These are phyloP conservation scores for Heliconius aoede DNA, from an alignment of 2,888 invertebrate genomes.

Conservation along the genomic window DNA sequence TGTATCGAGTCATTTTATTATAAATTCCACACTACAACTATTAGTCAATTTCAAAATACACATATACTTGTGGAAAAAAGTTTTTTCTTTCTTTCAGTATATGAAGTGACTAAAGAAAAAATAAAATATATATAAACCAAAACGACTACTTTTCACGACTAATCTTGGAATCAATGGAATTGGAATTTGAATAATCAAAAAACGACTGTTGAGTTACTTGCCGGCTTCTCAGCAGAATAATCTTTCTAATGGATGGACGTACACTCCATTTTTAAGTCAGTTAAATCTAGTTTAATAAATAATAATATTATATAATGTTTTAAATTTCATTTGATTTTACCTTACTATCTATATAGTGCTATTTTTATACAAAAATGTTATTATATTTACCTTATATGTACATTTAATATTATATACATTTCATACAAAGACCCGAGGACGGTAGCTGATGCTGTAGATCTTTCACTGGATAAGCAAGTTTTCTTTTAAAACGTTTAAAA, in stretches of 20 bases:
- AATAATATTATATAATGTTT: neutral
- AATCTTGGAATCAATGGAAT: too few relatives aligned
- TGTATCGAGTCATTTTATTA: neutral
- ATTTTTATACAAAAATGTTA: constrained; percentile 7
- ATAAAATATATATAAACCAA: too few relatives aligned
- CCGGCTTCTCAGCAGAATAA: neutral
- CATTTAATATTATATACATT: constrained; percentile 39
- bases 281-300: too few relatives aligned
- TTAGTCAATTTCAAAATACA: too few relatives aligned
- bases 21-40: neutral
- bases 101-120: too few relatives aligned
- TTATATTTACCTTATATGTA: constrained; percentile 25
- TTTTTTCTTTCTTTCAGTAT: too few relatives aligned
- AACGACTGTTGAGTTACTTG: too few relatives aligned
- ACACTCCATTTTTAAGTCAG: too few relatives aligned
- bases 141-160: too few relatives aligned
- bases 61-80: too few relatives aligned
- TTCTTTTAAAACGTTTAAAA: neutral
- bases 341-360: neutral
- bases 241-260: neutral
- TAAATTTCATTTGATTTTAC: neutral
- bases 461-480: constrained; percentile 40
- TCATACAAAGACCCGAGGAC: constrained; percentile 44
- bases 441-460: constrained; percentile 35
- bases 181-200: too few relatives aligned